Conservation (phyloP, 2,888 invertebrate genomes). For the Macrophya annulata region DNA sequence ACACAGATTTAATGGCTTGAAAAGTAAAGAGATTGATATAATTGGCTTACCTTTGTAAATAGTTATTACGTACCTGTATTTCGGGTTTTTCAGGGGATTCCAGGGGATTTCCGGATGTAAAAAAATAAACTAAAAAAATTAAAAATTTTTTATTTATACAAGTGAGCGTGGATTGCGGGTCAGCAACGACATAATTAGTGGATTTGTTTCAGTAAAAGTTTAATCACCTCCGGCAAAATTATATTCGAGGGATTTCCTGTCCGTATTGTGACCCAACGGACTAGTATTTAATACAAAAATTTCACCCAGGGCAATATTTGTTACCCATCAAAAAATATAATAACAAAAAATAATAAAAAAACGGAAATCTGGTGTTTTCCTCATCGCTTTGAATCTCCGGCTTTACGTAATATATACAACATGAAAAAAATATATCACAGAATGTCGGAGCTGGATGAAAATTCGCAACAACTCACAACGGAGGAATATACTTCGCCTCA, state of each 20-base stretch:
- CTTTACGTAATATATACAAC: conserved; percentile 34
- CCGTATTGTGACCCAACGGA: neutral
- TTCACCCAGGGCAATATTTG: neutral
- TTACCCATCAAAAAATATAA: too few species aligned
- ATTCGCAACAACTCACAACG: conserved; percentile 16
- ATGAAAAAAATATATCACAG: conserved; percentile 22
- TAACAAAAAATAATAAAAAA: conserved; percentile 42
- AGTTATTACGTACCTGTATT: neutral
- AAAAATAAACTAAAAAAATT: too few species aligned
- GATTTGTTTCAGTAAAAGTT: conserved; percentile 42
- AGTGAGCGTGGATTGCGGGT: neutral
- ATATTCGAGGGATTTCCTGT: neutral
- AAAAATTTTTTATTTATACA: too few species aligned
- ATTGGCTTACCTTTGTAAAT: neutral
- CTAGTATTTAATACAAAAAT: neutral
- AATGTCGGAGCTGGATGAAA: conserved; percentile 40
- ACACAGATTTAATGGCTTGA: too few species aligned
- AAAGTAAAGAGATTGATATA: neutral
- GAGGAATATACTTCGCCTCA: conserved; percentile 34
- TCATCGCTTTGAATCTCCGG: neutral
- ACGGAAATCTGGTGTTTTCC: neutral
- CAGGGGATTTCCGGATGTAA: neutral
- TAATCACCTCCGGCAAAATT: neutral
- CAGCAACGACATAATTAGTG: conserved; percentile 35
- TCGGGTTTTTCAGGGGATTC: neutral